Base-by-base conservation (phyloP, 2,797 vertebrate species). In the Thripadectes ignobilis region DNA sequence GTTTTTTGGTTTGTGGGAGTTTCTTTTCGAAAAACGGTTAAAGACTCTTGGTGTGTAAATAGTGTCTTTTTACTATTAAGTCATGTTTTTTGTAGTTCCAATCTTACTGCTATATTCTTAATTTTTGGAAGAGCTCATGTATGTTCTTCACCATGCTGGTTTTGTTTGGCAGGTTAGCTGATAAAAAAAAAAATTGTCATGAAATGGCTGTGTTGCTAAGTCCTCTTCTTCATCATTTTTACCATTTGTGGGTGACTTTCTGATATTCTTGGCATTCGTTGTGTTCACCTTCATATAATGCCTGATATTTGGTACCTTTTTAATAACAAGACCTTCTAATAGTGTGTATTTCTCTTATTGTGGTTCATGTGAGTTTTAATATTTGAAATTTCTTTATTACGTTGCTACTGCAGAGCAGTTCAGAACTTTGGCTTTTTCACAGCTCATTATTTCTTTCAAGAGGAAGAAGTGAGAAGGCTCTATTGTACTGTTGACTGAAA, bases 1-100 rank as follows among this genome's bases (percentile, higher is more conserved):
- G 7, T 57, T 20, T n/a, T 8, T 39, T n/a, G 1, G 5, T 34
- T 34, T 58, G 9, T 16, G 9, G 2, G 7, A 4, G 1, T 1
- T 38, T 66, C 49, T 41, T 58, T 34, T 62, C 29, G 12, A 2
- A 32, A 27, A 76, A 62, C 51, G 15, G 7, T 3, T 46, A 21
- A n/a, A 57, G 34, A 58, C 68, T 5, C 2, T 54, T 54, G 16
- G 7, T 51, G 3, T 48, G 3, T 46, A 58, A 88, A 57, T 26
- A 68, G 7, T n/a, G 12, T 19, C 2, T 39, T 88, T 92, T 72
- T 20, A 20, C 24, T 88, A 26, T 23, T 79, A 73, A 34, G 16
- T 3, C 30, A 4, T 41, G 12, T 32, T 71, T 92, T 26, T 66
- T 4, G 8, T 41, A 18, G 20, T 39, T 82, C 9, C 0, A 0